Base-by-base conservation (phyloP, 53 echinoderm and acorn worm genomes). In the Actinopyga echinites region DNA sequence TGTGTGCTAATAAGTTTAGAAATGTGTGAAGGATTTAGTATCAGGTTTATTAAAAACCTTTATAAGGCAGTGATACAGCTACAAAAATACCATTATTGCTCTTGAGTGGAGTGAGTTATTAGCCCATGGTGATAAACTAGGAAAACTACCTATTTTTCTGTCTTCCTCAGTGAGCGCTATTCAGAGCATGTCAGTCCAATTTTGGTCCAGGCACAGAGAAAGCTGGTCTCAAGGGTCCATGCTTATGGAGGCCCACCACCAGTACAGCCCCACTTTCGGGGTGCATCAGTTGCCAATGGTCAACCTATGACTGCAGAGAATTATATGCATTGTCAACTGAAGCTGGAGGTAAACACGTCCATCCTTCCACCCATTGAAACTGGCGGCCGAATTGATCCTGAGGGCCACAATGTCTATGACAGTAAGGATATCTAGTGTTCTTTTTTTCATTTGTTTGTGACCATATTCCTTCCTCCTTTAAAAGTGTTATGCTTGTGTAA, bases 351-450 rank as follows among this genome's bases (percentile, higher is more conserved):
- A 35, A 88, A 94, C 24, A 88, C 84, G 6, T 22, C 52, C 8
- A 79, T 87, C 37, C 44, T 87, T 49, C 83, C 90, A n/a, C 92
- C 97, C 4, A 85, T 94, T 30, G 97, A 97, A 26, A 87, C 89
- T 64, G 97, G 97, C 13, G 97, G 97, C 1, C 82, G 93, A 83
- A 93, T 97, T 57, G 97, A 97, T 64, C 97, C 97, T 2, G 97
- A 93, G 66, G 97, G 97, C 19, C 97, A 97, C 60, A 68, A 94
- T 64, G 97, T 97, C 1, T 97, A 97, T 82, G 92, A 89, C 86
- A 90, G 97, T 97, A 79, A 49, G 49, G n/a, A n/a, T n/a, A n/a
- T n/a, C n/a, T n/a, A n/a, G n/a, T n/a, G n/a, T n/a, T n/a, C n/a
- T 49, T 49, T 40, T 4, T 8, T 40, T 40, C 8, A 8, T 40